Evolutionary conservation across 2,797 vertebrate genomes (phyloP), one percentile per base, ranked within the genome.

Genomic region (Aeoliscus strigatus): DNA sequence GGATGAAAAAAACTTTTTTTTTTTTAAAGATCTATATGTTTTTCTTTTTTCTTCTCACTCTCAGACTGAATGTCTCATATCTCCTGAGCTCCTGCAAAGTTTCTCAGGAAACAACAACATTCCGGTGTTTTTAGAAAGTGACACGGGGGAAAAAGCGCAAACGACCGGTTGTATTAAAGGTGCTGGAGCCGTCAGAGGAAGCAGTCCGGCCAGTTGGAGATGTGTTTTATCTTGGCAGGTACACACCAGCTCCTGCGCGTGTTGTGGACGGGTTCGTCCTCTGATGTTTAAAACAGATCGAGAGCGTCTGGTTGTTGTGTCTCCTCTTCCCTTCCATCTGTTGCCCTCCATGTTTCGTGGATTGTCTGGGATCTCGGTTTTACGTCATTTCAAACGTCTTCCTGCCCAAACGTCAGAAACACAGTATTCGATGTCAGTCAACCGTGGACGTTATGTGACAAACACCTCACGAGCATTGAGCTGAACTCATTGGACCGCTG

Each of bases 261-360:
- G 41, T 53, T 44, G 45, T 40, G 41, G 54, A 60, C 54, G 6
- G 12, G 31, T 54, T 57, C 4, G 1, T 46, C 16, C 37, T 65
- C 71, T 73, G 69, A 82, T 80, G 75, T 54, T 9, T 70, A 72
- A 70, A 82, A 60, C 81, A 82, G 71, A 81, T 51, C n/a, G n/a
- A 78, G 36, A 54, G 34, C 40, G 21, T 39, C 49, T 59, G 18
- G 18, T n/a, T n/a, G n/a, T n/a, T n/a, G n/a, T 21, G 18, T 46
- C 29, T 9, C 7, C 40, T 39, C 9, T 39, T 33, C 57, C 38
- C 53, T 69, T 75, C 59, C 60, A 54, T 62, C 53, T 51, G 18
- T 24, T 49, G 25, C 53, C 36, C 14, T 35, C 7, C 12, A 12
- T 46, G 29, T 60, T 51, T 62, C 29, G 27, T 54, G 18, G 3